These are phyloP conservation scores for Drosophila azteca DNA, from an alignment of 1,140 invertebrate genomes.

Conservation along the genomic window DNA sequence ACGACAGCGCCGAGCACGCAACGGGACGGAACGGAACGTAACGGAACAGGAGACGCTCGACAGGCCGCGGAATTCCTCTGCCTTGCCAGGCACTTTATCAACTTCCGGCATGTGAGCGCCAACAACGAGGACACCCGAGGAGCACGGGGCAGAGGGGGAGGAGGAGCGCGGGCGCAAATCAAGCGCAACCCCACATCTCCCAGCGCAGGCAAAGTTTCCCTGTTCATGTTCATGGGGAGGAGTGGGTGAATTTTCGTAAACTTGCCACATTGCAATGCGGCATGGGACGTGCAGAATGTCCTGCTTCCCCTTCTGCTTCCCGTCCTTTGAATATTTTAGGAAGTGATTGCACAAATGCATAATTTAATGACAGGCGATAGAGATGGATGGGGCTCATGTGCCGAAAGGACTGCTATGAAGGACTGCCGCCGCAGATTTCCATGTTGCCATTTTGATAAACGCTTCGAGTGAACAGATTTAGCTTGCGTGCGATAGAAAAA, in stretches of 20 bases:
- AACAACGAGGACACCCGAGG: conserved; percentile 41
- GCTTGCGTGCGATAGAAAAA: background rate
- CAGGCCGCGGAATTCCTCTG: conserved; percentile 69
- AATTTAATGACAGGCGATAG: conserved; percentile 78
- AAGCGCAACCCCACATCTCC: conserved; percentile 57
- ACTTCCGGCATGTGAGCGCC: conserved; percentile 75
- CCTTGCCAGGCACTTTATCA: conserved; percentile 75
- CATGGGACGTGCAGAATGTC: conserved; percentile 44
- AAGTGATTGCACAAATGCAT: conserved; percentile 80
- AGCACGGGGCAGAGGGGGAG: background rate
- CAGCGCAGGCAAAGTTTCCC: conserved; percentile 47
- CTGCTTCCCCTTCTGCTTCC: conserved; percentile 6
- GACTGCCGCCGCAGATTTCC: conserved; percentile 30
- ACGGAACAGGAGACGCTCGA: background rate
- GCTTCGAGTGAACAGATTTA: conserved; percentile 9
- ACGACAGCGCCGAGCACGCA: conserved; percentile 22
- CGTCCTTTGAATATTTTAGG: conserved; percentile 73
- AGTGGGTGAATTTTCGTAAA: conserved; percentile 37
- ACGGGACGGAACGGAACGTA: background rate
- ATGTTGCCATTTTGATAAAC: conserved; percentile 50
- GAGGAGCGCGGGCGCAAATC: conserved; percentile 58
- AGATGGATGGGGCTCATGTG: conserved; percentile 18
- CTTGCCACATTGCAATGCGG: conserved; percentile 63
- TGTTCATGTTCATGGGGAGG: background rate
- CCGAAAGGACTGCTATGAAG: background rate